These are phyloP conservation scores for Pyrocephalus nanus DNA, from an alignment of 2,797 vertebrate species.

Conservation along the genomic window DNA sequence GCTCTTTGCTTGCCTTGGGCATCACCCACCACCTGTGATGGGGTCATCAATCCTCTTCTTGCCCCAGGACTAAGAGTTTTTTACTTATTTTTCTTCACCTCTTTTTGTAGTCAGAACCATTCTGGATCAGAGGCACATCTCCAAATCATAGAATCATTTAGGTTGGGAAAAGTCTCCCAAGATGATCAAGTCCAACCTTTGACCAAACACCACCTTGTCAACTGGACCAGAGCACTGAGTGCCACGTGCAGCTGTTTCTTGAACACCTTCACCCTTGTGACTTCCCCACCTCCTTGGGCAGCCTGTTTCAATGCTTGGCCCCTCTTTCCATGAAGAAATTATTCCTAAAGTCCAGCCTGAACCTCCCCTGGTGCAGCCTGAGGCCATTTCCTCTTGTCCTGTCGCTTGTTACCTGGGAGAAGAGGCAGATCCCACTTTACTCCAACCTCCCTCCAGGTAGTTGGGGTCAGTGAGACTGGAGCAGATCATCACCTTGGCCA, in stretches of 20 bases:
- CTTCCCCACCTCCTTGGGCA: background rate
- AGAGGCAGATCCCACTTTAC: background rate
- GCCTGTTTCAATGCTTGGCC: background rate
- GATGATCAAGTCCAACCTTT: background rate
- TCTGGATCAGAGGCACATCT: background rate
- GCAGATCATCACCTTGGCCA: background rate
- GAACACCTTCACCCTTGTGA: background rate
- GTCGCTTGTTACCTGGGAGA: background rate
- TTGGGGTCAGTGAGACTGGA: background rate
- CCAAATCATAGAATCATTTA: background rate
- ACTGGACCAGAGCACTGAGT: background rate
- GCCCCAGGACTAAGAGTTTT: fast-evolving
- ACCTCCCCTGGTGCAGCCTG: background rate
- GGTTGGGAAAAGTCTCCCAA: background rate
- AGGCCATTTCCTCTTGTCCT: background rate
- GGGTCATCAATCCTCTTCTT: background rate
- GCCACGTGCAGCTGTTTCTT: fast-evolving
- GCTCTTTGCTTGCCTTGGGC: background rate
- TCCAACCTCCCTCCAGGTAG: background rate
- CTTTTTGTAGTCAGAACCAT: background rate
- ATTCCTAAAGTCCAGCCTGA: background rate
- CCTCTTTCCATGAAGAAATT: background rate
- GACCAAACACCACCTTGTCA: background rate
- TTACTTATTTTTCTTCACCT: background rate
- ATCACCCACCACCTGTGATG: background rate